Conservation (phyloP, 1,140 invertebrate species). For the Ips nitidus region DNA sequence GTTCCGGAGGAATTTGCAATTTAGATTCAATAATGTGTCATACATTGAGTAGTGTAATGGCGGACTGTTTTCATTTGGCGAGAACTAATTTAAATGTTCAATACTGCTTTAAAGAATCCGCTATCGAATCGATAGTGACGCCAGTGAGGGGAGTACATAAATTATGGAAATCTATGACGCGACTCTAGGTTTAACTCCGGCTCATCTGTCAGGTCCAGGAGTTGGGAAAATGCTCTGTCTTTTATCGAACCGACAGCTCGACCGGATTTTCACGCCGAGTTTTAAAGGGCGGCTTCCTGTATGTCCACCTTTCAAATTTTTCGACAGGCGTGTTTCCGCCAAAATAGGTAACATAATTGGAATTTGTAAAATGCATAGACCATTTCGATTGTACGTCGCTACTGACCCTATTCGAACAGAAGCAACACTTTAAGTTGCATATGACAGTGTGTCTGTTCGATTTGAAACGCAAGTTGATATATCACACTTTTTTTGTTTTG, state of each 20-base stretch:
- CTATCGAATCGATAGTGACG: constrained; percentile 12
- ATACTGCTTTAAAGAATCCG: not conserved
- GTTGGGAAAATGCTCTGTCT: constrained; percentile 18
- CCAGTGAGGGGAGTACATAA: constrained; percentile 9
- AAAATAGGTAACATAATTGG: too few species aligned
- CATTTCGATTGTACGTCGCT: too few species aligned
- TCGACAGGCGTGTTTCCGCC: too few species aligned
- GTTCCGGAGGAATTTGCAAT: constrained; percentile 1
- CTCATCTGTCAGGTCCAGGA: constrained; percentile 15
- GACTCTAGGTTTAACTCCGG: constrained; percentile 13
- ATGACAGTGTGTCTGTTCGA: too few species aligned
- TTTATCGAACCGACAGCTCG: constrained; percentile 22
- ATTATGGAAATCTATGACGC: constrained; percentile 32
- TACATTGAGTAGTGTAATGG: not conserved
- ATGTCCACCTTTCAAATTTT: constrained; percentile 8
- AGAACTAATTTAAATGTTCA: constrained; percentile 5
- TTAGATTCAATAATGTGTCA: constrained; percentile 5
- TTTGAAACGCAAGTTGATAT: too few species aligned
- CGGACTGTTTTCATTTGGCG: not conserved
- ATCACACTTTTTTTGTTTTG: too few species aligned
- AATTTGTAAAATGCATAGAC: too few species aligned
- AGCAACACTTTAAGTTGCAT: too few species aligned
- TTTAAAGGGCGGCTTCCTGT: constrained; percentile 17
- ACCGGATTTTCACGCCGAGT: constrained; percentile 16
- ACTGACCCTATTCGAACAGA: too few species aligned